These are phyloP conservation scores for Acrocephalus kingi DNA, from an alignment of 2,113 vertebrate genomes.

Conservation along the genomic window DNA sequence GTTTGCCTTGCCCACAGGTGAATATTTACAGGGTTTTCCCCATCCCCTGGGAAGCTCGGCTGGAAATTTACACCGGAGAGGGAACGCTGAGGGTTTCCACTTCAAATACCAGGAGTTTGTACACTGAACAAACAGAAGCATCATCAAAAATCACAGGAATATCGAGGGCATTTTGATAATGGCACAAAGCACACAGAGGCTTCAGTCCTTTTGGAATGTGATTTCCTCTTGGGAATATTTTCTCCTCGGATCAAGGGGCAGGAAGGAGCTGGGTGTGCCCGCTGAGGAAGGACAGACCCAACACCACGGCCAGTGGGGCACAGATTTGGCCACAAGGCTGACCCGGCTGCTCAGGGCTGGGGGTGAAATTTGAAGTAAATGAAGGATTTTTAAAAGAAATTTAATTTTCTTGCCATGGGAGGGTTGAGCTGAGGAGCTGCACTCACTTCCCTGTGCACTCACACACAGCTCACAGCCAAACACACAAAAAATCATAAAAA, in stretches of 20 bases:
- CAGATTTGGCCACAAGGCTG: accelerated
- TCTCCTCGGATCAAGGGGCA: accelerated
- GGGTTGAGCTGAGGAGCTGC: background rate
- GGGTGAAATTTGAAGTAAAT: background rate
- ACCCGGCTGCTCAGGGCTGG: background rate
- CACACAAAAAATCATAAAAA: accelerated
- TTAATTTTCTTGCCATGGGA: background rate
- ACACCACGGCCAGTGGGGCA: background rate
- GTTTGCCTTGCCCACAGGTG: background rate
- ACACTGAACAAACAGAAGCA: background rate
- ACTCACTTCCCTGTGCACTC: accelerated
- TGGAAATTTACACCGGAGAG: background rate
- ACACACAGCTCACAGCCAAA: background rate
- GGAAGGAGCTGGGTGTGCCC: background rate
- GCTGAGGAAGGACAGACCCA: background rate
- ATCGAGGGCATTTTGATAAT: accelerated
- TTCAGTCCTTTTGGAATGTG: accelerated
- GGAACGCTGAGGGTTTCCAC: background rate
- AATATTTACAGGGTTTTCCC: slow-evolving; percentile 27
- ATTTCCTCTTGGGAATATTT: background rate
- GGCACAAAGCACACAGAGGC: accelerated
- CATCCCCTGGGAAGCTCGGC: background rate
- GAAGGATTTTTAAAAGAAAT: background rate
- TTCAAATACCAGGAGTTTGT: background rate
- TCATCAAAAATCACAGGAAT: accelerated